Evolutionary conservation across 2,797 vertebrate species (phyloP).

Genomic region (Remorina albescens): DNA sequence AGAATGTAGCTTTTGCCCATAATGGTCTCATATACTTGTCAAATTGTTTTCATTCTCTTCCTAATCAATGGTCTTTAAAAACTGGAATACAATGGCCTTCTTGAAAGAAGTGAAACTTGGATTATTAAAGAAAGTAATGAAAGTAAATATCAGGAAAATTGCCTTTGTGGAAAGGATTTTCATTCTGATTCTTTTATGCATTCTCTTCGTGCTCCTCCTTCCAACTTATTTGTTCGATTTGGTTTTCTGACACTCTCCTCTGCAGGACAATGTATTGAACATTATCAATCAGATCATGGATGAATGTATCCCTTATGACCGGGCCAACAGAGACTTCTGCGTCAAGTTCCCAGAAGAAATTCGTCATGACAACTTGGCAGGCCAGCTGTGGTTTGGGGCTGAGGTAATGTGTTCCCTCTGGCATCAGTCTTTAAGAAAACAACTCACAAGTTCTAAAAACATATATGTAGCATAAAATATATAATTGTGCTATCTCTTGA

Average conservation of each 20-base stretch:
- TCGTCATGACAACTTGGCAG: conserved; percentile 98
- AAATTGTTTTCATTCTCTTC: conserved; percentile 59
- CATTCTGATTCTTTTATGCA: too few species aligned
- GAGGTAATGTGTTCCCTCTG: conserved; percentile 87
- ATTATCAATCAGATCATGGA: conserved; percentile 99
- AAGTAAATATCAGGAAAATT: conserved; percentile 13
- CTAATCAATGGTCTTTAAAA: conserved; percentile 57
- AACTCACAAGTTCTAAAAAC: conserved; percentile 18
- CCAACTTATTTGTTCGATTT: conserved; percentile 46
- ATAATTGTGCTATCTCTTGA: background rate
- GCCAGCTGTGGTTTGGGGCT: conserved; percentile 98
- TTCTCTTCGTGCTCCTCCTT: background rate
- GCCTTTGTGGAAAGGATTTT: conserved; percentile 31
- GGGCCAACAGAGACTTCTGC: conserved; percentile 96
- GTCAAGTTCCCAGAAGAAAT: conserved; percentile 99
- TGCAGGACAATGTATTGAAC: conserved; percentile 95
- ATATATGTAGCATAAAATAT: background rate
- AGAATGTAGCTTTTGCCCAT: conserved; percentile 37
- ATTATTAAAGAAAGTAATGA: conserved; percentile 27
- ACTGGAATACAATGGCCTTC: conserved; percentile 9
- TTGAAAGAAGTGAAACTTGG: conserved; percentile 17
- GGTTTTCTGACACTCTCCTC: conserved; percentile 59
- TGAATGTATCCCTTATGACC: conserved; percentile 94
- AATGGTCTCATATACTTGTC: conserved; percentile 56
- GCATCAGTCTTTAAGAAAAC: conserved; percentile 50